These are phyloP conservation scores for Tetragonula clypearis DNA, from an alignment of 1,140 invertebrate species.

Conservation along the genomic window DNA sequence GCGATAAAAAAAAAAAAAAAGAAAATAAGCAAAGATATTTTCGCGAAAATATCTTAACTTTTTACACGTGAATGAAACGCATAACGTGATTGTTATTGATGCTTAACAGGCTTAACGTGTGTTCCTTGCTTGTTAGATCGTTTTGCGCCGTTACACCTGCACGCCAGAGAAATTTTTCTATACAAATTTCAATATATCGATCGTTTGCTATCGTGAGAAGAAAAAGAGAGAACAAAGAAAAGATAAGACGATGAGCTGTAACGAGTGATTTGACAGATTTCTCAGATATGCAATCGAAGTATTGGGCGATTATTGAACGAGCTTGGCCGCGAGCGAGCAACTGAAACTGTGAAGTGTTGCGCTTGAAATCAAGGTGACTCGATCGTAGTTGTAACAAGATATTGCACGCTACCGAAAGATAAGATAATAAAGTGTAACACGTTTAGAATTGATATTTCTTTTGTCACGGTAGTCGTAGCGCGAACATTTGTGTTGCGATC, in stretches of 20 bases:
- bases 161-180: no score
- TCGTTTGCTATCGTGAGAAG: background rate
- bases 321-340: background rate
- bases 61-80: background rate
- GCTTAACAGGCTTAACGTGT: background rate
- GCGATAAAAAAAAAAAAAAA: background rate
- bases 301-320: background rate
- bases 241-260: background rate
- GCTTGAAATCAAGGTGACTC: conserved; percentile 21
- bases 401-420: conserved; percentile 12
- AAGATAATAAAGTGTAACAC: conserved; percentile 17
- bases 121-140: background rate
- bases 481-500: background rate
- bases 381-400: conserved; percentile 13
- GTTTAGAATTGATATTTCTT: background rate
- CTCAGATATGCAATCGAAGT: background rate
- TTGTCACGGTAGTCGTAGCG: background rate
- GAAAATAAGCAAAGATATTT: background rate
- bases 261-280: background rate
- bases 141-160: background rate
- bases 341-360: background rate
- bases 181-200: background rate
- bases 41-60: background rate
- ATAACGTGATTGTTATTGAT: background rate
- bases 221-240: background rate